Base-by-base conservation (phyloP, 2,888 invertebrate genomes). In the Epistrophe eligans region DNA sequence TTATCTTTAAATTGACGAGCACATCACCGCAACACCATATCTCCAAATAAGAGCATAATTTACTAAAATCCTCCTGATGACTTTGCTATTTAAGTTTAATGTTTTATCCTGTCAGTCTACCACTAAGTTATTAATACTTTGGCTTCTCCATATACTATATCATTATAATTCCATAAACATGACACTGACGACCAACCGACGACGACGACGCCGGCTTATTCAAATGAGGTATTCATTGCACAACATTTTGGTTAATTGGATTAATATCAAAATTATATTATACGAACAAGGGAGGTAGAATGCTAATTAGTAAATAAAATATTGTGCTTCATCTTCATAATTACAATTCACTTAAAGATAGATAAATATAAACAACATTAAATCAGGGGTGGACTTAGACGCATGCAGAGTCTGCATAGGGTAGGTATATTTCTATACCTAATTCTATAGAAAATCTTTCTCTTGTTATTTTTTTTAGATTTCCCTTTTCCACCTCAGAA, bases 211-310 rank as follows among this genome's bases (percentile, higher is more conserved):
- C 4, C 1, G n/a, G 64, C n/a, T 64, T 45, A 45, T 43, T 64
- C 45, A 28, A 45, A 45, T 28, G n/a, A 64, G n/a, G 64, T 28
- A 13, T 64, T 45, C 43, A 43, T 43, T 40, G 28, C 43, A 5
- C n/a, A 43, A 64, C 40, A 60, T 60, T 45, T 32, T 43, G 45
- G n/a, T 64, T 64, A 80, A 84, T 84, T 84, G 76, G 80, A 80
- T 84, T 77, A 72, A 66, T 80, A 80, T 80, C 45, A 58, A 66
- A 48, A 84, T 67, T 71, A 71, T 84, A 72, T 60, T 7, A 60
- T 40, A 13, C 13, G 13, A 15, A 50, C 1, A 40, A 19, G 15
- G 38, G 60, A 40, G 13, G 24, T 52, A 3, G 24, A 52, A 24
- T 15, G 32, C 38, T 72, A 72, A 67, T 35, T 72, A 64, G 64